A percentile compares a stretch with the other conserved stretches of the same genome.
Conservation (phyloP, 2,113 vertebrate species). For the Bubo bubo region DNA sequence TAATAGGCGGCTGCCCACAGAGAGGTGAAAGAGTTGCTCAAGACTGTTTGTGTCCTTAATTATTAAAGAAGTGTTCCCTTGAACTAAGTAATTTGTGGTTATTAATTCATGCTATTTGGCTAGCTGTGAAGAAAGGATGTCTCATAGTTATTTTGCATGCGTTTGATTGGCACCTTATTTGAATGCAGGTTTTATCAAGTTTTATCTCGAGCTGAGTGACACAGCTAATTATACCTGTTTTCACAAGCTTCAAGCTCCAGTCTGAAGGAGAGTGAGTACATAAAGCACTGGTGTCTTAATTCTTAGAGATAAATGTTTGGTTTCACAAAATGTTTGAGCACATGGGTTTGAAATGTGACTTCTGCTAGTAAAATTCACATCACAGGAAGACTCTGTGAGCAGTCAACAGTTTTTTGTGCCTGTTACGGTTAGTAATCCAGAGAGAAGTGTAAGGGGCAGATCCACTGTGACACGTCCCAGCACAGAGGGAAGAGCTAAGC, state of each 20-base stretch:
- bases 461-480: neutral
- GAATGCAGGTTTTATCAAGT: conserved; percentile 9
- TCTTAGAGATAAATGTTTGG: neutral
- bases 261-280: neutral
- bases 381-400: neutral
- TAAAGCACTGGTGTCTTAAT: neutral
- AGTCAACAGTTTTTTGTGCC: neutral
- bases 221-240: conserved; percentile 38
- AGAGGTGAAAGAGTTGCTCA: neutral
- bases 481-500: neutral
- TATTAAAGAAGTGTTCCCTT: neutral
- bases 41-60: neutral
- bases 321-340: neutral
- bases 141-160: neutral
- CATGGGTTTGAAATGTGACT: conserved; percentile 8
- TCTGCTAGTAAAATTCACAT: neutral
- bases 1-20: neutral
- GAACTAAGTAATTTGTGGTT: neutral
- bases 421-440: neutral
- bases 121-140: neutral
- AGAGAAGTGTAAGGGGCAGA: neutral
- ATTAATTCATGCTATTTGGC: conserved; percentile 30
- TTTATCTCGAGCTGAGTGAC: conserved; percentile 22
- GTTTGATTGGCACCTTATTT: conserved; percentile 23
- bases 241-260: neutral